Base-by-base conservation (phyloP, 1,140 invertebrate genomes). In the Dolichoris vasculosae region DNA sequence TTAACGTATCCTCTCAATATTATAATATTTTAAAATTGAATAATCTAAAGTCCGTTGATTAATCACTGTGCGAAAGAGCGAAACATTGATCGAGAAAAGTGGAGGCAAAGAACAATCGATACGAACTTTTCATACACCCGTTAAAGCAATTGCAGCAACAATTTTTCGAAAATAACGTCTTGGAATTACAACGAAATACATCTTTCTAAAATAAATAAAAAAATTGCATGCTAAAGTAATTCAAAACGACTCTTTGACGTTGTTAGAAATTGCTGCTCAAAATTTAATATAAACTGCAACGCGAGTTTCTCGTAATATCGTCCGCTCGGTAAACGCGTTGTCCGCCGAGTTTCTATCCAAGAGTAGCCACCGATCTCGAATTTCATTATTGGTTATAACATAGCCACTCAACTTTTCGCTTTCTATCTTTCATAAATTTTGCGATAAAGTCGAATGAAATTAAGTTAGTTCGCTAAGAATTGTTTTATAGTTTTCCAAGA, bases 361-460 rank as follows among this genome's bases (percentile, higher is more conserved):
- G 40, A 77, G 51, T n/a, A 30, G 43, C 75, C 75, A 51, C 75
- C 63, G 75, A 84, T 78, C 63, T 51, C 83, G 48, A 79, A 84
- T 64, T 84, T 84, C 83, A 84, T 84, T 84, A 84, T 78, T 84
- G 76, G 32, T 64, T 69, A 69, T 84, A 84, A 78, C 43, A 35
- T 35, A 55, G 26, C 67, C 63, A 43, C 38, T 82, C 64, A 48
- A 43, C 20, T 15, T 64, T 40, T 55, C 26, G 7, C 67, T 73
- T 43, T 55, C 63, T 38, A 30, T 51, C 43, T 71, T 40, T 30
- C 79, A 71, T 48, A 23, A 32, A 69, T 69, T 81, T 71, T 67
- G 0, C 32, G 38, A 32, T 17, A 32, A 30, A 80, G 35, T 32
- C 35, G 20, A n/a, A 35, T 32, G 38, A 46, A 71, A 81, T 81